phyloP scores from a whole-genome alignment of 1,140 invertebrate species.

The Theocolax elegans region DNA sequence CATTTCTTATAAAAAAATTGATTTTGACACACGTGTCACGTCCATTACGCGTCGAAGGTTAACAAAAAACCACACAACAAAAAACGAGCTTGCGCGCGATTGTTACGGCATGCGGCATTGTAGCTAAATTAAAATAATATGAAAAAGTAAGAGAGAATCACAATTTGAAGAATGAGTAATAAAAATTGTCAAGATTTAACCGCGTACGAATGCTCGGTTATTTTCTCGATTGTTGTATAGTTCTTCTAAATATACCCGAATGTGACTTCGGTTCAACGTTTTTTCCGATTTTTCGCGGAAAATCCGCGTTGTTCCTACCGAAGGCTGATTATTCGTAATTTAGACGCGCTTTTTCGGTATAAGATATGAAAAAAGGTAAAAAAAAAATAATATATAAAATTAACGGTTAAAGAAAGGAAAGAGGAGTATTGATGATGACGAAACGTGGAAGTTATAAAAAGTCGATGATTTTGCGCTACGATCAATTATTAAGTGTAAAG shows the following conservation, averaged over 20 bases:
- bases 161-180: too few relatives aligned
- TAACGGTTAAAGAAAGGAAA: conserved; percentile 16
- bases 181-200: too few relatives aligned
- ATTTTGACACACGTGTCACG: neutral
- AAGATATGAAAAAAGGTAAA: too few relatives aligned
- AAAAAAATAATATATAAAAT: conserved; percentile 27
- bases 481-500: conserved; percentile 64
- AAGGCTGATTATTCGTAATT: conserved; percentile 32
- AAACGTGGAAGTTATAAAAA: neutral
- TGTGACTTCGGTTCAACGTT: conserved; percentile 31
- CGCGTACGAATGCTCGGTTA: too few relatives aligned
- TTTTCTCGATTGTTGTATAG: too few relatives aligned
- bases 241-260: too few relatives aligned
- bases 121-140: neutral
- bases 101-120: conserved; percentile 2
- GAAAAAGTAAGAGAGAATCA: too few relatives aligned
- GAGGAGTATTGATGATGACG: too few relatives aligned
- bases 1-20: too few relatives aligned
- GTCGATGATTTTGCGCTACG: conserved; percentile 45
- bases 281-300: conserved; percentile 1
- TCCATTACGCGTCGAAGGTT: conserved; percentile 3
- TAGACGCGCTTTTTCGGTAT: conserved; percentile 30
- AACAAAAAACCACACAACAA: neutral
- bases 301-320: conserved; percentile 32
- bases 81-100: conserved; percentile 24